These are phyloP conservation scores for Dermolepida albohirtum DNA, from an alignment of 2,888 invertebrate species.

Conservation along the genomic window DNA sequence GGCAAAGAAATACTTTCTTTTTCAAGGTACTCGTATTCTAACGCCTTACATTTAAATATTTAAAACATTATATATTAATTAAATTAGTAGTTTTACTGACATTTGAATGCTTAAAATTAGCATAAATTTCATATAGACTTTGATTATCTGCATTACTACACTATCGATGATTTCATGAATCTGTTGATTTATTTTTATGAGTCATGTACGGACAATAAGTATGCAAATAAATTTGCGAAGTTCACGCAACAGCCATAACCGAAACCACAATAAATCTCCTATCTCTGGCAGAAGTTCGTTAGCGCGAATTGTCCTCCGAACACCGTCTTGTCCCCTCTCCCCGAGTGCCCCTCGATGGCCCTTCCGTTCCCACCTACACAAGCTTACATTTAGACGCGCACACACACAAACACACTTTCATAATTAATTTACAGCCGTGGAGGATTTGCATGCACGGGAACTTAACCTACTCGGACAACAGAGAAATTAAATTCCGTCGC, in stretches of 20 bases:
- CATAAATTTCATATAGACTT: no score
- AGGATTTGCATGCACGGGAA: slow-evolving; percentile 64
- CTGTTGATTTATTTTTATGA: no score
- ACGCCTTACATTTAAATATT: no score
- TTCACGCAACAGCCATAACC: neutral
- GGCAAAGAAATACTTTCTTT: no score
- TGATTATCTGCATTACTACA: no score
- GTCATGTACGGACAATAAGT: neutral
- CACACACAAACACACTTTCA: slow-evolving; percentile 50
- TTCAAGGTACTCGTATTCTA: no score
- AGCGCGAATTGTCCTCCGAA: slow-evolving; percentile 32
- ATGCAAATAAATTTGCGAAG: neutral
- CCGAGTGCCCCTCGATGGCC: neutral
- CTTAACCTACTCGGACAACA: slow-evolving; percentile 66
- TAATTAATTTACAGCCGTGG: slow-evolving; percentile 65
- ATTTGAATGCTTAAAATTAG: no score
- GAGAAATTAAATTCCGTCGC: slow-evolving; percentile 63
- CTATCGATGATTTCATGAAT: no score
- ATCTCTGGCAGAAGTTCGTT: slow-evolving; percentile 34
- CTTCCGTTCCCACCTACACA: neutral
- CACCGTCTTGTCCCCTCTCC: neutral
- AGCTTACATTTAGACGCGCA: slow-evolving; percentile 1
- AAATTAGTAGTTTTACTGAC: no score
- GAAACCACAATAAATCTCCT: slow-evolving; percentile 21
- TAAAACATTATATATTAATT: no score